Evolutionary conservation across 1,140 invertebrate species (phyloP), one percentile per base, ranked within the genome.

Genomic region (Papilio polyxenes): DNA sequence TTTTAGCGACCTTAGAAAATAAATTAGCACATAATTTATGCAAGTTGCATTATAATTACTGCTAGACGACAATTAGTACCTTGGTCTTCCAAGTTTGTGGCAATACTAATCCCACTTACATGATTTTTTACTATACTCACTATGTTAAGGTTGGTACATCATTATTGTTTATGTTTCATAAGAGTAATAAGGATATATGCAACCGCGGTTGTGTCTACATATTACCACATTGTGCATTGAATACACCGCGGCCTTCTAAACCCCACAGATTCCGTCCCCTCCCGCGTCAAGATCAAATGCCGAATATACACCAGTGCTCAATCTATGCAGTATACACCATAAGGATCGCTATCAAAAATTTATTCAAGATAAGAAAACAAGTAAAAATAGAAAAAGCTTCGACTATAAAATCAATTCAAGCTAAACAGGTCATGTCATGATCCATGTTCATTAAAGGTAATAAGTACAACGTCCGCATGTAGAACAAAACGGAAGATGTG

Each of bases 211-310:
- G 75, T 5, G 13, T 20, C 20, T 49, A 2, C 75, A 49, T 23
- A 49, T 77, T 77, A 49, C 75, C 20, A 23, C 49, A 56, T 77
- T 23, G 75, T 77, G 75, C 75, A 77, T 37, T 49, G 75, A 49
- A 77, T 72, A 44, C 51, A 15, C 20, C 75, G 78, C 78, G 84
- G 81, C 84, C 84, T 88, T 88, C 85, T 84, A 85, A 51, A 81
- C 79, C 79, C 51, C 37, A 15, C 10, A 53, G 20, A 15, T 49
- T 49, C 75, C 23, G 13, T 53, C 48, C 75, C 49, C 75, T 77
- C 49, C 13, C 11, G 13, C 65, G 65, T 72, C 65, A 31, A 51
- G 23, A 49, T 37, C 9, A 49, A 48, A 37, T 3, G n/a, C 4
- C 4, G 13, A 37, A 0, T 11, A 56, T 56, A 77, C 49, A 10